Base-by-base conservation (phyloP, 2,113 vertebrate genomes). In the Azemiops feae region DNA sequence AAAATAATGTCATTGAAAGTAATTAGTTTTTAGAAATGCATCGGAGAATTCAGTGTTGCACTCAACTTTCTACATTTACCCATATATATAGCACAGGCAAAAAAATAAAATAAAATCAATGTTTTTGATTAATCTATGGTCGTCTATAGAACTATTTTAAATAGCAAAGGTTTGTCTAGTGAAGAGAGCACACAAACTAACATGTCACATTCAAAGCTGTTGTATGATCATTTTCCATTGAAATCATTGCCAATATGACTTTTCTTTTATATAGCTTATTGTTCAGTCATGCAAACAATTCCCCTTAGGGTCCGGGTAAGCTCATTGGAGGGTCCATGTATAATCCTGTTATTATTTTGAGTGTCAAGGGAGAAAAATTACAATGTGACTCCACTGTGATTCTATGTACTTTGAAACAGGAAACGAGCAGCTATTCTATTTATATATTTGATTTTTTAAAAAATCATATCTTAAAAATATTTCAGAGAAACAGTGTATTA, bases 121-220 rank as follows among this genome's bases (percentile, higher is more conserved):
- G 87, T 81, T 90, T 85, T 90, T 95, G 43, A 89, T 92, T 69
- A 50, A 23, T 39, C 88, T 89, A 16, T 16, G 81, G 27, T 95
- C 94, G 5, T 20, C 14, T 23, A 2, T 92, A 23, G 92, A 53
- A 92, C 89, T 87, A 39, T 22, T 74, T 90, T 55, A 90, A 64
- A 34, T 85, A 3, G 50, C 25, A 47, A 91, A 60, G 30, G 85
- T 45, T 74, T 88, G 50, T 57, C 58, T 34, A 30, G 39, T 60
- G 20, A 47, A 91, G 39, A 60, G 34, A 55, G 45, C 52, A 93
- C n/a, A 87, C 64, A 47, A 54, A 43, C 45, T 91, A 74, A 9
- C 54, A 50, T 74, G 50, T 34, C n/a, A 69, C 30, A 91, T 64
- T 60, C 30, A 93, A 50, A 91, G 39, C 50, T 22, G 14, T 90